phyloP scores from a whole-genome alignment of 2,113 vertebrate genomes.

The Smithornis capensis region DNA sequence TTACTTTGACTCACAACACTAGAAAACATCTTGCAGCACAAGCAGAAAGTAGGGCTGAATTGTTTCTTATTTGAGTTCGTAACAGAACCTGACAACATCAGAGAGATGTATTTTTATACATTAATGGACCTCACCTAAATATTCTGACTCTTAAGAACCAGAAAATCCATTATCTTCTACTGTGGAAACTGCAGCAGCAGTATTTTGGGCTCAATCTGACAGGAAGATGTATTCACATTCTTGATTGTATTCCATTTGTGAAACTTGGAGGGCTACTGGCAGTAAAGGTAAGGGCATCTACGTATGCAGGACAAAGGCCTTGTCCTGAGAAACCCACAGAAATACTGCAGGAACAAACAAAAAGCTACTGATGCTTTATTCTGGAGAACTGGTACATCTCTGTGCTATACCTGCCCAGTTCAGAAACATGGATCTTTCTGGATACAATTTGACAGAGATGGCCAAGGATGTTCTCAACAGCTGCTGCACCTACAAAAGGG shows the following conservation, averaged over 20 bases:
- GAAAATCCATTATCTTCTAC: background rate
- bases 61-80: background rate
- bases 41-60: background rate
- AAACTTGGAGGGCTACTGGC: background rate
- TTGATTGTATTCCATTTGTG: background rate
- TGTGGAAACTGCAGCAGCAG: background rate
- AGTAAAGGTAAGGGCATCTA: no score
- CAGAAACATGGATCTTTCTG: rapidly evolving
- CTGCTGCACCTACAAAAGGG: background rate
- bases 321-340: background rate
- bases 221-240: no score
- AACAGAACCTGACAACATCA: background rate
- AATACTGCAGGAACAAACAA: background rate
- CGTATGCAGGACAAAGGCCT: rapidly evolving
- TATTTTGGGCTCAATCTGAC: background rate
- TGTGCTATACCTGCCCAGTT: no score
- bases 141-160: background rate
- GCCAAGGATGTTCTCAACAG: background rate
- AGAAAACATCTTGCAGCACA: background rate
- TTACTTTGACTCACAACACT: background rate
- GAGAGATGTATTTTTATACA: background rate
- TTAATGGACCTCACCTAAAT: background rate
- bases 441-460: rapidly evolving
- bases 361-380: rapidly evolving
- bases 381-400: background rate